These are phyloP conservation scores for Electrona antarctica DNA, from an alignment of 2,113 vertebrate genomes.

Conservation along the genomic window DNA sequence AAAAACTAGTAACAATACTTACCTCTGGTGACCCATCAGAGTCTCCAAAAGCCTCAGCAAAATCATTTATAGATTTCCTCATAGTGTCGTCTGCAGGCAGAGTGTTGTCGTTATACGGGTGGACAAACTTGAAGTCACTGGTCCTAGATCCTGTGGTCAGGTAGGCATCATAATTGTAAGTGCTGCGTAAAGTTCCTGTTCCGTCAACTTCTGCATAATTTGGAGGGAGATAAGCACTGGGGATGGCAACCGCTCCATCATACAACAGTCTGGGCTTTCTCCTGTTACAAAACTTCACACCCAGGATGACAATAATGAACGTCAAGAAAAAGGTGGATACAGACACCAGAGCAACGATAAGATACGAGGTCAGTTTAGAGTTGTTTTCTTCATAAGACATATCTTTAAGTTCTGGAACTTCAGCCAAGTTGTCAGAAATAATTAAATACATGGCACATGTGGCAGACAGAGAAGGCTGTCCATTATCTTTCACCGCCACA, in stretches of 20 bases:
- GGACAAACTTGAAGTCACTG: conserved; percentile 2
- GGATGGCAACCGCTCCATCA: conserved; percentile 18
- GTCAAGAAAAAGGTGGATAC: conserved; percentile 66
- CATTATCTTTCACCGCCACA: too few species aligned
- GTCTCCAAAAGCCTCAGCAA: conserved; percentile 34
- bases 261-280: conserved; percentile 45
- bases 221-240: conserved; percentile 25
- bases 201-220: conserved; percentile 9
- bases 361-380: conserved; percentile 5
- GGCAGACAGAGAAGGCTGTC: too few species aligned
- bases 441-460: too few species aligned
- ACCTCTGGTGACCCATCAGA: neutral
- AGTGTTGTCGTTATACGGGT: conserved; percentile 30
- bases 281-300: conserved; percentile 32
- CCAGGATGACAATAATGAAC: conserved; percentile 30
- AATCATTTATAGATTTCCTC: conserved; percentile 45
- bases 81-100: conserved; percentile 48
- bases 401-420: conserved; percentile 16
- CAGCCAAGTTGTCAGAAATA: too few species aligned
- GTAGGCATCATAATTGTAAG: conserved; percentile 19
- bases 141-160: neutral
- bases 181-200: conserved; percentile 13
- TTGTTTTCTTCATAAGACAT: conserved; percentile 15
- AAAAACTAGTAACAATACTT: conserved; percentile 12
- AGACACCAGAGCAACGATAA: conserved; percentile 58